A percentile compares a stretch with the other conserved stretches of the same genome.
phyloP scores from a whole-genome alignment of 2,888 invertebrate species.

The Pteria penguin region DNA sequence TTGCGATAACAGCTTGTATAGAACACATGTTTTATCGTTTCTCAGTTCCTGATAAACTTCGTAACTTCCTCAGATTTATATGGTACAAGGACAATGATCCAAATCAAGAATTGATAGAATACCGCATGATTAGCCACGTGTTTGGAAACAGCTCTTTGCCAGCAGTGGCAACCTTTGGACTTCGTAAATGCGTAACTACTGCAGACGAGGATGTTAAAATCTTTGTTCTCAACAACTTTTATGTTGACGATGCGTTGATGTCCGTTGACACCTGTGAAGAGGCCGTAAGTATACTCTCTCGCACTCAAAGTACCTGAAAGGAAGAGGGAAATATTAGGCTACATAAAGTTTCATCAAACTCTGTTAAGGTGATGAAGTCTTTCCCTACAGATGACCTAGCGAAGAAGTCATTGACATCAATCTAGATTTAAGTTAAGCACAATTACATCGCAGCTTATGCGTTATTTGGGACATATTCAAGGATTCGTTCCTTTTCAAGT shows the following conservation, averaged over 20 bases:
- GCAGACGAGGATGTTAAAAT: conserved; percentile 8
- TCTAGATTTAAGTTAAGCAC: conserved; percentile 8
- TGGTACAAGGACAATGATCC: conserved; percentile 12
- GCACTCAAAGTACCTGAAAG: background rate
- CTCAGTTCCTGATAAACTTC: conserved; percentile 9
- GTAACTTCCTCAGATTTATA: background rate
- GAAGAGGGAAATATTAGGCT: conserved; percentile 16
- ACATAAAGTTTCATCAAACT: conserved; percentile 14
- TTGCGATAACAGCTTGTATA: conserved; percentile 11
- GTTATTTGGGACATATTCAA: conserved; percentile 4
- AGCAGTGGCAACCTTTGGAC: background rate
- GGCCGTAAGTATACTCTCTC: background rate
- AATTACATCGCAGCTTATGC: background rate
- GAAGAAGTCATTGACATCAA: conserved; percentile 8
- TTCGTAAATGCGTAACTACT: background rate
- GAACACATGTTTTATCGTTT: conserved; percentile 22
- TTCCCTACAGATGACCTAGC: conserved; percentile 11
- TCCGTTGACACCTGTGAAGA: background rate
- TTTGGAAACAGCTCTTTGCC: conserved; percentile 7
- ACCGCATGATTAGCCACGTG: background rate
- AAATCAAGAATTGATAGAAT: conserved; percentile 9
- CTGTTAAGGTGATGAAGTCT: conserved; percentile 8
- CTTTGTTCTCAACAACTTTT: conserved; percentile 3
- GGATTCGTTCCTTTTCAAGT: conserved; percentile 15
- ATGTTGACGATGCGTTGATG: conserved; percentile 14